Conservation (phyloP, 2,797 vertebrate genomes). For the Triplophysa yarkandensis region DNA sequence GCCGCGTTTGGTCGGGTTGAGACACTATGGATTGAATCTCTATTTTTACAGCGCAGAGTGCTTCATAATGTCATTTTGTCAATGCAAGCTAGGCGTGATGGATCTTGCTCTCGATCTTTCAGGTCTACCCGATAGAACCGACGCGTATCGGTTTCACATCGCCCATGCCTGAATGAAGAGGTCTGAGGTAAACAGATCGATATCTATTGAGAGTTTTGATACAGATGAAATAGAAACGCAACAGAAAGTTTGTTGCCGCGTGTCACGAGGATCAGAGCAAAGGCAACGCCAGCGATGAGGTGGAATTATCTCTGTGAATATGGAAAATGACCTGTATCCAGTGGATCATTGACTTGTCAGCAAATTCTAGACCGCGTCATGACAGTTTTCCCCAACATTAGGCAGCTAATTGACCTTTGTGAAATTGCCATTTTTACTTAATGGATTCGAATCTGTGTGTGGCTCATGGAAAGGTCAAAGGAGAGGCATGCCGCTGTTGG, state of each 20-base stretch:
- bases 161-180: constrained; percentile 72
- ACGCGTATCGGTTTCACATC: constrained; percentile 70
- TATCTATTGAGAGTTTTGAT: constrained; percentile 67
- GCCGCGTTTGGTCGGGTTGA: background rate
- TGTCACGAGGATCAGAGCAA: background rate
- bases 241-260: background rate
- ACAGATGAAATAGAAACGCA: constrained; percentile 13
- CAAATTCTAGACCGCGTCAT: constrained; percentile 64
- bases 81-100: constrained; percentile 72
- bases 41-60: constrained; percentile 36
- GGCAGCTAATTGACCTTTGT: constrained; percentile 76
- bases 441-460: constrained; percentile 68
- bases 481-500: constrained; percentile 1
- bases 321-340: background rate
- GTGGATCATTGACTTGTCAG: constrained; percentile 69
- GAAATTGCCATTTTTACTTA: constrained; percentile 75
- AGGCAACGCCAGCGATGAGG: background rate
- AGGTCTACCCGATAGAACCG: constrained; percentile 69
- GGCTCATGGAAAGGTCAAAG: constrained; percentile 58
- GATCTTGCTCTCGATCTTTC: constrained; percentile 70
- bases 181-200: constrained; percentile 71
- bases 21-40: constrained; percentile 35
- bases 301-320: constrained; percentile 8
- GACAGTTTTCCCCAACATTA: constrained; percentile 73
- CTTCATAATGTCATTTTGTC: constrained; percentile 62